These are phyloP conservation scores for Motacilla tschutschensis DNA, from an alignment of 2,113 vertebrate species.

Conservation along the genomic window DNA sequence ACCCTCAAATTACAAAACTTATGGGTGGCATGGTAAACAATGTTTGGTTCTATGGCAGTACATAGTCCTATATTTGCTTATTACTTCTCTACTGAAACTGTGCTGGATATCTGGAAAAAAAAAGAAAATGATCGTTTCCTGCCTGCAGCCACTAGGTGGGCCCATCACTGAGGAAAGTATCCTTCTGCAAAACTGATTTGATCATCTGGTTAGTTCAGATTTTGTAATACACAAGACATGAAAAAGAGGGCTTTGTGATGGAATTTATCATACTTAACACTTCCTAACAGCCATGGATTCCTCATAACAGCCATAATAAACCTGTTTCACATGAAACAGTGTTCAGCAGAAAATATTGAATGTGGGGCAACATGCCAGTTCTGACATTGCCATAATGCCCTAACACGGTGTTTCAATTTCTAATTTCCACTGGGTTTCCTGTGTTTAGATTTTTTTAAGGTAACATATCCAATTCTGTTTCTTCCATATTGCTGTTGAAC, in stretches of 20 bases:
- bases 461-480: fast-evolving
- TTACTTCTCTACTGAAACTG: not conserved
- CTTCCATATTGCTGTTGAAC: not conserved
- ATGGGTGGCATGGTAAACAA: not conserved
- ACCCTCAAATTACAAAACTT: not conserved
- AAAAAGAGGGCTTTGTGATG: not conserved
- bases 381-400: not conserved
- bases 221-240: not conserved
- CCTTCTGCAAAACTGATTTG: not conserved
- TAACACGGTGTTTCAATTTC: not conserved
- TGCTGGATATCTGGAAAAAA: not conserved
- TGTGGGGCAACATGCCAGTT: not conserved
- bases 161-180: not conserved
- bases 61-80: not conserved
- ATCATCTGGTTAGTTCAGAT: not conserved
- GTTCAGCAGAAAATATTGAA: not conserved
- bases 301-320: not conserved
- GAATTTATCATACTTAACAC: not conserved
- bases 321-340: not conserved
- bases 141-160: not conserved
- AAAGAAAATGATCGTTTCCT: fast-evolving
- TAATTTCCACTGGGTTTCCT: not conserved
- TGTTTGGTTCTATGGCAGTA: fast-evolving
- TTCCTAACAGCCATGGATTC: not conserved
- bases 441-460: not conserved